Conservation (phyloP, 2,888 invertebrate species). For the Eumerus sabulonum region DNA sequence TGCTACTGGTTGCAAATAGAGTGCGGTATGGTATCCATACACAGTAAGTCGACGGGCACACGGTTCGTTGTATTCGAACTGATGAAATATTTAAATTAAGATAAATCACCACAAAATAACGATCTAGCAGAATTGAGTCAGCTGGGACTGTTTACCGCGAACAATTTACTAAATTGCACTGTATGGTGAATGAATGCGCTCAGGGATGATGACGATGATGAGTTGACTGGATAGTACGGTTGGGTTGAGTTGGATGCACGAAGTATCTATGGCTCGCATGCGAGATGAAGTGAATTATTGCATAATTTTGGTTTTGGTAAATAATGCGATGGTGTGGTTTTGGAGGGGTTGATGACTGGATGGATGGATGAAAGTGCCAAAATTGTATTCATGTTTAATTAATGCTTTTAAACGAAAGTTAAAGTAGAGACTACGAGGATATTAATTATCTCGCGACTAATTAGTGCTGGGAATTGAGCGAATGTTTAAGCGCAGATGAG, state of each 20-base stretch:
- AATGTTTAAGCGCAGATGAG: slow-evolving; percentile 3
- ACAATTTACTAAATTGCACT: slow-evolving; percentile 65
- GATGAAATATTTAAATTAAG: slow-evolving; percentile 78
- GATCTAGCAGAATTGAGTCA: slow-evolving; percentile 57
- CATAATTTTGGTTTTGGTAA: slow-evolving; percentile 25
- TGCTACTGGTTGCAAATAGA: neutral
- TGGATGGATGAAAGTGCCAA: slow-evolving; percentile 1
- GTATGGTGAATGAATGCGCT: slow-evolving; percentile 29
- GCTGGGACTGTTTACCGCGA: slow-evolving; percentile 66
- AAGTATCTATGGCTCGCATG: neutral
- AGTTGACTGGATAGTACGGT: slow-evolving; percentile 37
- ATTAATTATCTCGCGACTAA: slow-evolving; percentile 44
- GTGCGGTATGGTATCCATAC: no score
- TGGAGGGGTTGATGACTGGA: neutral
- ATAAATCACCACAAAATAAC: slow-evolving; percentile 78
- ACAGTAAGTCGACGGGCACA: no score
- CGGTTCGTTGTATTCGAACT: slow-evolving; percentile 45
- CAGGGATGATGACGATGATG: slow-evolving; percentile 58
- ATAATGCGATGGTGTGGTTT: neutral
- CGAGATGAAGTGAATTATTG: slow-evolving; percentile 51
- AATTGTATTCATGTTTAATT: slow-evolving; percentile 54
- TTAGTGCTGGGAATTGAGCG: slow-evolving; percentile 21
- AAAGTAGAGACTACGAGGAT: slow-evolving; percentile 24
- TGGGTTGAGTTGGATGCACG: neutral
- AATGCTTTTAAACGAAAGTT: slow-evolving; percentile 47